Base-by-base conservation (phyloP, 2,888 invertebrate genomes). In the Magallana nippona region DNA sequence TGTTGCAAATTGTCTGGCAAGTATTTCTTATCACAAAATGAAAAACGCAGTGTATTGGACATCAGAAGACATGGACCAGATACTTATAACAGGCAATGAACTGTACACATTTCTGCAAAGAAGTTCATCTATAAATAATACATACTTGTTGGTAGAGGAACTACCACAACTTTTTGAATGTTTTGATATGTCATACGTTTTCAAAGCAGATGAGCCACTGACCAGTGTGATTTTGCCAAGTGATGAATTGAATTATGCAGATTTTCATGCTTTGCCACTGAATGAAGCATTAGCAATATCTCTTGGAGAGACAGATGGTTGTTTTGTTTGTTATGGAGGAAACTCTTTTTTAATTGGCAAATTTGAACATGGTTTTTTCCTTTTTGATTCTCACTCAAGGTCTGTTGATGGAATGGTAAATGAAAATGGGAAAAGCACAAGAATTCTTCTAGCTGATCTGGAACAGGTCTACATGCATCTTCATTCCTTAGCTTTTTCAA, bases 361-460 rank as follows among this genome's bases (percentile, higher is more conserved):
- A 27, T 10, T 27, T 13, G 22, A n/a, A 55, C 44, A 32, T n/a
- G 44, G 55, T 57, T 80, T 57, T 22, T 80, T 57, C 22, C 15
- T 22, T 0, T 80, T 80, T 58, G 80, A 80, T 80, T 80, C 80
- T 5, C 58, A 80, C 32, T 80, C 80, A 27, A 80, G 80, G 56
- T 57, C 19, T 11, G 10, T 22, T 57, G 10, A 10, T 19, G 80
- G 80, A 56, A 27, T 57, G 56, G 22, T 57, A 15, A 58, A 13
- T 57, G 57, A 22, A 2, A 19, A 58, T 80, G 80, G 80, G 15
- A 57, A 27, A n/a, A 80, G 80, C 57, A 32, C 58, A 17, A 19
- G 56, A 56, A 19, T 80, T 19, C 56, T 56, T 19, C 22, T 22
- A 13, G n/a, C 10, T 10, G 11, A 11, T 58, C 13, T 80, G 22